Percentiles rank a stretch among this genome's conserved stretches.
These are phyloP conservation scores for Rotaria macrura DNA, from an alignment of 2,888 invertebrate genomes.

Conservation along the genomic window DNA sequence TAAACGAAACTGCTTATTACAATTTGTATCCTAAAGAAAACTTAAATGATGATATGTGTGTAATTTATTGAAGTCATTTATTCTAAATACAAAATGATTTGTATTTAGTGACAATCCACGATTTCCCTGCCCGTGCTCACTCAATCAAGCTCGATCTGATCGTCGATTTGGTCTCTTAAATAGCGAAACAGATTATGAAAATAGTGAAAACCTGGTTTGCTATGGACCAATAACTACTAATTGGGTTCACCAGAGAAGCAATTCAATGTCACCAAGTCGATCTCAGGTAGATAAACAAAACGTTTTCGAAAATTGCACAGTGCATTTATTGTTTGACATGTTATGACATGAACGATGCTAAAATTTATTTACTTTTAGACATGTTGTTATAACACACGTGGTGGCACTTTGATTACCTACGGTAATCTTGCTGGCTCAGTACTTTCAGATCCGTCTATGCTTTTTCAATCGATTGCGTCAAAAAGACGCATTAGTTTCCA, in stretches of 20 bases:
- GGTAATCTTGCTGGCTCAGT: slow-evolving; percentile 13
- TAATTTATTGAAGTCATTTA: background rate
- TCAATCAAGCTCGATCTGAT: background rate
- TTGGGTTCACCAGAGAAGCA: no score
- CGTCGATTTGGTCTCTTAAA: background rate
- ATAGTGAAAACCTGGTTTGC: background rate
- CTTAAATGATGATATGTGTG: background rate
- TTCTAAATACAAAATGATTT: background rate
- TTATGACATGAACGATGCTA: background rate
- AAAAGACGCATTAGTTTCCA: background rate
- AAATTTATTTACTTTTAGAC: background rate
- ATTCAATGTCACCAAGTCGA: no score
- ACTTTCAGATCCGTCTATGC: background rate
- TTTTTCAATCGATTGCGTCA: background rate
- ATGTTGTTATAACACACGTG: background rate
- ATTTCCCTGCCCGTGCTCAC: slow-evolving; percentile 1
- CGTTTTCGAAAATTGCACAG: background rate
- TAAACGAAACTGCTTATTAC: background rate
- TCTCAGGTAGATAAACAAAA: background rate
- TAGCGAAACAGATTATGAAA: background rate
- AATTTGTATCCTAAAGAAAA: no score
- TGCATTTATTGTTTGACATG: background rate
- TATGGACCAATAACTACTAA: background rate
- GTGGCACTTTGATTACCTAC: background rate
- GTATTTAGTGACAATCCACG: background rate